Percentiles rank a stretch among this genome's conserved stretches.
phyloP scores from a whole-genome alignment of 2,888 invertebrate genomes.

The Phyllotreta cruciferae region DNA sequence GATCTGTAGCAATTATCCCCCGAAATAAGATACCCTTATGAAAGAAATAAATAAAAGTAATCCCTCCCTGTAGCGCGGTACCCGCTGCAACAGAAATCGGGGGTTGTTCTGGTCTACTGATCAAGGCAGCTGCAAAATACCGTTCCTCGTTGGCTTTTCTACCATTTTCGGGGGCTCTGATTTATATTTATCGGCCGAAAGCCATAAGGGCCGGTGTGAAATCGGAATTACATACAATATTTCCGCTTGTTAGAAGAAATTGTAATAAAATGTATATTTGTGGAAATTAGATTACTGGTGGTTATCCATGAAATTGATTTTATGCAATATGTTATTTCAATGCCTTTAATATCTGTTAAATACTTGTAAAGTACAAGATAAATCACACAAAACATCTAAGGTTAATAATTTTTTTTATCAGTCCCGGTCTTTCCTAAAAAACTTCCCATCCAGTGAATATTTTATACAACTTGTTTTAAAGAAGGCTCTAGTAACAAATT shows the following conservation, averaged over 20 bases:
- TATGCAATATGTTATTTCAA: neutral
- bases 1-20: conserved; percentile 29
- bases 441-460: too few species aligned
- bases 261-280: conserved; percentile 26
- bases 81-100: conserved; percentile 43
- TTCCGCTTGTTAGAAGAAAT: conserved; percentile 44
- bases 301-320: conserved; percentile 12
- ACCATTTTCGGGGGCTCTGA: conserved; percentile 49
- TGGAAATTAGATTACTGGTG: conserved; percentile 24
- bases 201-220: conserved; percentile 42
- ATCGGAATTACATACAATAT: conserved; percentile 42
- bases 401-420: too few species aligned
- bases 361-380: conserved; percentile 13
- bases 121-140: conserved; percentile 58
- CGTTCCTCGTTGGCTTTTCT: conserved; percentile 43
- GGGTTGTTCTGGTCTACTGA: conserved; percentile 61
- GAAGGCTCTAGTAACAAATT: too few species aligned
- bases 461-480: too few species aligned
- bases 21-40: conserved; percentile 24
- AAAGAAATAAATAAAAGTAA: conserved; percentile 32
- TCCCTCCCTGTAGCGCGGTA: conserved; percentile 46
- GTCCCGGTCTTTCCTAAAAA: too few species aligned
- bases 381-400: neutral
- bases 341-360: neutral
- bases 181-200: conserved; percentile 51